Percentiles rank a stretch among this genome's conserved stretches.
These are phyloP conservation scores for Equus przewalskii DNA, from an alignment of 2,113 vertebrate species.

Conservation along the genomic window DNA sequence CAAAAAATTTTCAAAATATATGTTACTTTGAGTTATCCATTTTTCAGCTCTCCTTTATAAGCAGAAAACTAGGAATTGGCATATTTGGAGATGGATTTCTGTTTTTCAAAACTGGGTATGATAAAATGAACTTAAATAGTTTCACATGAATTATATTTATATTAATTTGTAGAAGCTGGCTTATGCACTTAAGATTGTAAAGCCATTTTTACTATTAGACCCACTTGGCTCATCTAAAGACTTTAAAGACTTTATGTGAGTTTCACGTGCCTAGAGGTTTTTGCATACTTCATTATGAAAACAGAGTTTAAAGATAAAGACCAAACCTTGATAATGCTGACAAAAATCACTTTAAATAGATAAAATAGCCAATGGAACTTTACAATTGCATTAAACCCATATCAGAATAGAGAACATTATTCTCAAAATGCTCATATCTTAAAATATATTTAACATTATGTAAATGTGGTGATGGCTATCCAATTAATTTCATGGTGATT, in stretches of 20 bases:
- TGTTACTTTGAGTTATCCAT: background rate
- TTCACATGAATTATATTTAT: constrained; percentile 52
- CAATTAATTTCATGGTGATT: constrained; percentile 25
- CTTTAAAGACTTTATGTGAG: background rate
- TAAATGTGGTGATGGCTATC: constrained; percentile 19
- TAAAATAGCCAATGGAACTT: constrained; percentile 33
- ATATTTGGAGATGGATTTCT: background rate
- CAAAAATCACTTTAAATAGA: constrained; percentile 50
- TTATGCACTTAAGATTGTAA: background rate
- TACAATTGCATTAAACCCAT: background rate
- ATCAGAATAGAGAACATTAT: background rate
- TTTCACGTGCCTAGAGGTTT: constrained; percentile 46
- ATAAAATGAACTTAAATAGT: constrained; percentile 41
- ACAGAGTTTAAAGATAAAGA: constrained; percentile 71
- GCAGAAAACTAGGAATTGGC: background rate
- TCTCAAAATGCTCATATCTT: background rate
- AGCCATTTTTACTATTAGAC: background rate
- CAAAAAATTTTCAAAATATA: constrained; percentile 43
- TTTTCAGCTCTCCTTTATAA: background rate
- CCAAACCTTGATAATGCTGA: constrained; percentile 46
- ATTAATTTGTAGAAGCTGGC: constrained; percentile 61
- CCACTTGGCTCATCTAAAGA: constrained; percentile 30
- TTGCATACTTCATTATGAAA: constrained; percentile 71
- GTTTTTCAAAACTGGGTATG: background rate
- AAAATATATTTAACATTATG: constrained; percentile 50